Conservation (phyloP, 1,140 invertebrate species). For the Orius laevigatus region DNA sequence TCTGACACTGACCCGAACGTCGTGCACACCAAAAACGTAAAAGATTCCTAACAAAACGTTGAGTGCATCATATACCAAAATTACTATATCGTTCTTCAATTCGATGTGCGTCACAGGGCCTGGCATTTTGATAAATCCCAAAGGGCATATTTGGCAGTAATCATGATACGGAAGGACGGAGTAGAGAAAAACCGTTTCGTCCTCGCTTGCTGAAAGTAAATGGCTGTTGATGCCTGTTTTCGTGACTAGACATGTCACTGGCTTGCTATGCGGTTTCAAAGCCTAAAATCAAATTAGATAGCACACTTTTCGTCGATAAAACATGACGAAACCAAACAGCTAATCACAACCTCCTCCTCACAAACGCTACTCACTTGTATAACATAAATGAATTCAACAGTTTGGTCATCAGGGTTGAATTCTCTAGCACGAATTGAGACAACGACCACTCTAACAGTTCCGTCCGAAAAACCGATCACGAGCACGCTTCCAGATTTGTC, state of each 20-base stretch:
- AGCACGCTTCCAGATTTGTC: conserved; percentile 7
- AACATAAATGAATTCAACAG: conserved; percentile 3
- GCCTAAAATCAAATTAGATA: conserved; percentile 29
- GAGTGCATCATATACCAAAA: not conserved
- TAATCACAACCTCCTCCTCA: too few relatives aligned
- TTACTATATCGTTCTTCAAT: conserved; percentile 32
- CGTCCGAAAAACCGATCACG: conserved; percentile 13
- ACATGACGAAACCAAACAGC: conserved; percentile 18
- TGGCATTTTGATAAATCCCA: conserved; percentile 44
- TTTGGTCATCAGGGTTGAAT: not conserved
- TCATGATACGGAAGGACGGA: conserved; percentile 24
- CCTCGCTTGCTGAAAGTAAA: conserved; percentile 43
- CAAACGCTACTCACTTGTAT: conserved; percentile 12
- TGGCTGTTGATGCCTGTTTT: conserved; percentile 33
- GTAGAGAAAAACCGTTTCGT: conserved; percentile 50
- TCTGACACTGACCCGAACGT: not conserved
- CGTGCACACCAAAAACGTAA: conserved; percentile 1
- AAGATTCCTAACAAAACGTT: not conserved
- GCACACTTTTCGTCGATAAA: not conserved
- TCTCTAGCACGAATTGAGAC: conserved; percentile 3
- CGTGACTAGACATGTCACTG: conserved; percentile 39
- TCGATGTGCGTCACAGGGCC: conserved; percentile 42
- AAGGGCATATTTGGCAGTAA: conserved; percentile 30
- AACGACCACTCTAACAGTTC: conserved; percentile 10
- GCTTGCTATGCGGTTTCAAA: conserved; percentile 45